Conservation (phyloP, 2,797 vertebrate genomes). For the Microhierax caerulescens region DNA sequence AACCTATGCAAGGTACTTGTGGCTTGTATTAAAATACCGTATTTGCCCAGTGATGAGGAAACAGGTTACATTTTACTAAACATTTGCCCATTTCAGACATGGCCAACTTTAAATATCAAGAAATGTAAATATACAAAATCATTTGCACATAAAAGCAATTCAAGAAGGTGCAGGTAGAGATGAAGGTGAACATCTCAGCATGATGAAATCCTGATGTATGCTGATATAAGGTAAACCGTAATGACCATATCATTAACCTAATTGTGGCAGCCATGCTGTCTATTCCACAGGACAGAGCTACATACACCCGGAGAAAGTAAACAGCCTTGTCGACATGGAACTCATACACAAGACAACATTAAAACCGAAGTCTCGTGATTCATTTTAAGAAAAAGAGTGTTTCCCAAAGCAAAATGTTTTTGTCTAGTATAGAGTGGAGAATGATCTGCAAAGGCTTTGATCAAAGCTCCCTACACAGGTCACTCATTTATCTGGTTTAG, state of each 20-base stretch:
- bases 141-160: not conserved
- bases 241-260: not conserved
- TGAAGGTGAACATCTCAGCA: not conserved
- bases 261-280: not conserved
- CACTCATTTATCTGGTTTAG: not conserved
- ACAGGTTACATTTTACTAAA: not conserved
- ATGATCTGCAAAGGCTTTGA: not conserved
- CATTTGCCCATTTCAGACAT: not conserved
- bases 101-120: not conserved
- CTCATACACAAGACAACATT: not conserved
- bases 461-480: not conserved
- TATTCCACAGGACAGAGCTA: not conserved
- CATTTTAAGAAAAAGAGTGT: not conserved
- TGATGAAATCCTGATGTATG: not conserved
- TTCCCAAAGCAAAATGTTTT: not conserved
- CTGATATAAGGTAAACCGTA: not conserved
- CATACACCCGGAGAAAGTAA: accelerated
- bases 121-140: not conserved
- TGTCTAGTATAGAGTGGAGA: not conserved
- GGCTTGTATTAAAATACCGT: not conserved
- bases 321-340: not conserved
- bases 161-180: not conserved
- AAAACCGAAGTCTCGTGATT: not conserved
- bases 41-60: not conserved
- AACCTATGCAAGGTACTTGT: not conserved